Percentiles rank a stretch among this genome's conserved stretches.
Evolutionary conservation across 2,888 invertebrate species (phyloP).

Genomic region (Alloplasta piceator): DNA sequence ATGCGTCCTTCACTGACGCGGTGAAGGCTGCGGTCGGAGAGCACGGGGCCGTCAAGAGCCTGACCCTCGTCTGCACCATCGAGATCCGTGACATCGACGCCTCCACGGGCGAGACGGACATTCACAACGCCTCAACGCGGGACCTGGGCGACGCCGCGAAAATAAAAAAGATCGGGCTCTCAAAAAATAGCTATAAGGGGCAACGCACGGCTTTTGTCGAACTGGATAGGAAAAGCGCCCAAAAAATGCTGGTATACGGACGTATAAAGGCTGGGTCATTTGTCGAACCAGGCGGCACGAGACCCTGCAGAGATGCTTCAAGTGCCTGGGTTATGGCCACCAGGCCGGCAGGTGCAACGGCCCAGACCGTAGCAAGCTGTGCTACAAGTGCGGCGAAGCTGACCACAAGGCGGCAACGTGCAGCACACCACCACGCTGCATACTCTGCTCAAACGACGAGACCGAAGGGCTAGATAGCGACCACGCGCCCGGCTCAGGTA

Average conservation of each 20-base stretch:
- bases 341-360: conserved; percentile 17
- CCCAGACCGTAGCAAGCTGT: conserved; percentile 59
- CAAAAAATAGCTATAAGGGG: conserved; percentile 37
- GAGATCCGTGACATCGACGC: conserved; percentile 45
- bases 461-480: conserved; percentile 1
- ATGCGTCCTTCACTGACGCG: conserved; percentile 37
- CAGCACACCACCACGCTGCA: conserved; percentile 33
- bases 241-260: not conserved
- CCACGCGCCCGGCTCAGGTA: conserved; percentile 37
- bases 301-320: conserved; percentile 25
- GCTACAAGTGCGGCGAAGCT: conserved; percentile 63
- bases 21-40: conserved; percentile 26
- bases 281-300: conserved; percentile 16
- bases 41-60: conserved; percentile 25
- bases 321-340: conserved; percentile 54
- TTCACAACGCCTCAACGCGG: conserved; percentile 4
- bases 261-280: conserved; percentile 41
- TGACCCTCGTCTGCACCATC: conserved; percentile 10
- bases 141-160: conserved; percentile 3
- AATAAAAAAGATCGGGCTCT: conserved; percentile 41
- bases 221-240: conserved; percentile 16
- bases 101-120: not conserved
- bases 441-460: conserved; percentile 55
- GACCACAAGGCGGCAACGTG: conserved; percentile 59
- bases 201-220: conserved; percentile 27